phyloP scores from a whole-genome alignment of 1,140 invertebrate genomes.

The Chironomus striatipennis region DNA sequence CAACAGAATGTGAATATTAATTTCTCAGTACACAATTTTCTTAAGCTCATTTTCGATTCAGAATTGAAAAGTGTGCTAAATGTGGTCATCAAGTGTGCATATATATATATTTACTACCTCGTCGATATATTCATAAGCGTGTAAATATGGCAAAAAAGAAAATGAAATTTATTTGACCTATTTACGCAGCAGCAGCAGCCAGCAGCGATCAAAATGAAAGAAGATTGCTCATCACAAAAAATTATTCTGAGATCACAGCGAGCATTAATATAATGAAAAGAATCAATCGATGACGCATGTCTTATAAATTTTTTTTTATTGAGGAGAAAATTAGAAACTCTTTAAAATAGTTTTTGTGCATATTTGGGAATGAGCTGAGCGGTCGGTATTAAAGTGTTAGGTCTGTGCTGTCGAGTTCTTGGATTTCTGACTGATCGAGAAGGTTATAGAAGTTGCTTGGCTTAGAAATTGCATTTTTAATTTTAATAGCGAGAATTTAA shows the following conservation, averaged over 20 bases:
- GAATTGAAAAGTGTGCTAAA: constrained; percentile 10
- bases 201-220: not conserved
- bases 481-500: too few relatives aligned
- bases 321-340: not conserved
- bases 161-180: constrained; percentile 3
- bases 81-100: not conserved
- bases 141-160: constrained; percentile 14
- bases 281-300: too few relatives aligned
- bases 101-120: not conserved
- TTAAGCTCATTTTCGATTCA: too few relatives aligned
- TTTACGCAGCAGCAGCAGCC: not conserved
- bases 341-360: not conserved
- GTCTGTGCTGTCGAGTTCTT: not conserved
- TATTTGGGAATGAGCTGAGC: not conserved
- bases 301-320: not conserved
- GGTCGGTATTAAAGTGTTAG: not conserved
- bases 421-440: too few relatives aligned
- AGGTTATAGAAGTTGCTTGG: too few relatives aligned
- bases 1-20: constrained; percentile 5
- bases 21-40: not conserved
- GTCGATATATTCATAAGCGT: not conserved
- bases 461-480: too few relatives aligned
- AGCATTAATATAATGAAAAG: not conserved
- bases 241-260: not conserved
- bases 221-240: not conserved